Percentiles rank a stretch among this genome's conserved stretches.
phyloP scores from a whole-genome alignment of 2,797 vertebrate genomes.

The Typhlichthys eigenmanni region DNA sequence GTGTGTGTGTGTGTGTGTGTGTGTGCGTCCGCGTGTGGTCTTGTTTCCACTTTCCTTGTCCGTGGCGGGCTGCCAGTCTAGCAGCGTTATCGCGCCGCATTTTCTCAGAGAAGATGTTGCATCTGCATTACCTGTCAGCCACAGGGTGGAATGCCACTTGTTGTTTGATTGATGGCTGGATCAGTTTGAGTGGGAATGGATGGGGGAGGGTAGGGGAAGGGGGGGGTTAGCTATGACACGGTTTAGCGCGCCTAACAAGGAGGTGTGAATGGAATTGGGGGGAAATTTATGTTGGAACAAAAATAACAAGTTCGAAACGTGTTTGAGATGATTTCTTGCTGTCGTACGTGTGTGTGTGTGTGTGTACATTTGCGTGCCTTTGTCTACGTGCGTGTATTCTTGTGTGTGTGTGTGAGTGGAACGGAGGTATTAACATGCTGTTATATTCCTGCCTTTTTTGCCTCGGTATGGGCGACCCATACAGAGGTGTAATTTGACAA shows the following conservation, averaged over 20 bases:
- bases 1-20: constrained; percentile 18
- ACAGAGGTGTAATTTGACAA: constrained; percentile 57
- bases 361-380: constrained; percentile 14
- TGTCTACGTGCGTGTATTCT: background rate
- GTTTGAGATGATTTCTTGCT: constrained; percentile 35
- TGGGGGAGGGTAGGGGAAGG: constrained; percentile 37
- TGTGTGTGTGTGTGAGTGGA: constrained; percentile 29
- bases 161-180: constrained; percentile 68
- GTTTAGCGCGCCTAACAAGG: constrained; percentile 63
- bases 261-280: constrained; percentile 69
- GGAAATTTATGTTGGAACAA: constrained; percentile 59
- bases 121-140: constrained; percentile 76
- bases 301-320: constrained; percentile 25
- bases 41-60: constrained; percentile 33
- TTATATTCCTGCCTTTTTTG: background rate
- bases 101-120: constrained; percentile 65
- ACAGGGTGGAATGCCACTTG: constrained; percentile 53
- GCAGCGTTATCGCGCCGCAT: constrained; percentile 36
- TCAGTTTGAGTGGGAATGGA: constrained; percentile 43
- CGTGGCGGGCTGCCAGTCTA: constrained; percentile 25
- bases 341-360: constrained; percentile 43
- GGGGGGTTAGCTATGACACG: constrained; percentile 60
- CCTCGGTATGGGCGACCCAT: constrained; percentile 33
- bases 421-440: constrained; percentile 18
- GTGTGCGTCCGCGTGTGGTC: constrained; percentile 48